A percentile compares a stretch with the other conserved stretches of the same genome.
These are phyloP conservation scores for Dinocampus coccinellae DNA, from an alignment of 2,888 invertebrate genomes.

Conservation along the genomic window DNA sequence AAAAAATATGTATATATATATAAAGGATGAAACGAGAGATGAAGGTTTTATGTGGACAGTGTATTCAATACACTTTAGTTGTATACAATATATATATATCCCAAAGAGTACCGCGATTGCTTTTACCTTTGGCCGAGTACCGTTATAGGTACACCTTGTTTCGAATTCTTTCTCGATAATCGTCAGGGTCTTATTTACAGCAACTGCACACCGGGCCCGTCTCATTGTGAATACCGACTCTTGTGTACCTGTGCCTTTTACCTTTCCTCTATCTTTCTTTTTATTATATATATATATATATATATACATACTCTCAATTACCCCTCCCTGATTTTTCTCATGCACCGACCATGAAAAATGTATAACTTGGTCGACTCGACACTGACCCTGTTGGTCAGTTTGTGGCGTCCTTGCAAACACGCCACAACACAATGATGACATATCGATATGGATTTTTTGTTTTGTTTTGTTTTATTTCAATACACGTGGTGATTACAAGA, in stretches of 20 bases:
- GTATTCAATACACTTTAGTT: too few species aligned
- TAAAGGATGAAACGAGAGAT: neutral
- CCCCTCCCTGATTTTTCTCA: constrained; percentile 16
- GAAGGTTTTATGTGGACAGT: neutral
- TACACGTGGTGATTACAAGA: neutral
- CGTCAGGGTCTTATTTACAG: constrained; percentile 35
- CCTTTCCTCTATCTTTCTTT: too few species aligned
- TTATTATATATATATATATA: neutral
- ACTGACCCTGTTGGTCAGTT: constrained; percentile 16
- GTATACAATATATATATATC: neutral
- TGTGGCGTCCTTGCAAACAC: constrained; percentile 22
- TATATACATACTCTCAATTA: neutral
- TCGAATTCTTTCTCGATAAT: constrained; percentile 48
- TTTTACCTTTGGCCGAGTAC: constrained; percentile 44
- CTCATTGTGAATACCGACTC: constrained; percentile 23
- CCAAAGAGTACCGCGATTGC: constrained; percentile 36
- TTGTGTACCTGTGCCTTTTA: neutral
- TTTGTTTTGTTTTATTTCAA: too few species aligned
- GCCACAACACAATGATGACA: neutral
- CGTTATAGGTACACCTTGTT: constrained; percentile 49
- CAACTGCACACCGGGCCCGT: constrained; percentile 20
- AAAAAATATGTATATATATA: neutral
- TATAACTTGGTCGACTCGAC: neutral
- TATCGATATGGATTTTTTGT: too few species aligned
- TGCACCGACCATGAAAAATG: constrained; percentile 22